A percentile compares a stretch with the other conserved stretches of the same genome.
Evolutionary conservation across 2,113 vertebrate species (phyloP).

Genomic region (Montifringilla adamsi): DNA sequence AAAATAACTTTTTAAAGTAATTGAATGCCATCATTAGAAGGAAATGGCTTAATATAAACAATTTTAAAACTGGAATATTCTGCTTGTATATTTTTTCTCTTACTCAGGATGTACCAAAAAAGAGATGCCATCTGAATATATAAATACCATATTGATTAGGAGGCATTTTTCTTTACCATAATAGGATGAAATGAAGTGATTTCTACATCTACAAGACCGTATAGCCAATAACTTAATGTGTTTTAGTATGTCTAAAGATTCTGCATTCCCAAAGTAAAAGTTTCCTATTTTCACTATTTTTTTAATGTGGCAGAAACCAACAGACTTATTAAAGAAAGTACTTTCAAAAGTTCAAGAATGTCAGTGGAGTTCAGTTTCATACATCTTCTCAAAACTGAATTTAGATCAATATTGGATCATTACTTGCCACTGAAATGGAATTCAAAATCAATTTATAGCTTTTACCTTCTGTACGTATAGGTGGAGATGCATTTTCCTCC

Average conservation of each 20-base stretch:
- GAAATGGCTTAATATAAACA: not conserved
- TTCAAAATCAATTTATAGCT: not conserved
- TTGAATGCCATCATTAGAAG: not conserved
- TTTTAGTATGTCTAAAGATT: not conserved
- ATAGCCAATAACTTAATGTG: not conserved
- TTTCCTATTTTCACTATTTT: not conserved
- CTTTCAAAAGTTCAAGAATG: not conserved
- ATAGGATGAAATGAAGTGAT: not conserved
- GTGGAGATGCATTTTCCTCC: not conserved
- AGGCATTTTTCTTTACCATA: constrained; percentile 14
- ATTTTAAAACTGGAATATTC: not conserved
- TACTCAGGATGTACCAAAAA: not conserved
- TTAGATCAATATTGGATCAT: not conserved
- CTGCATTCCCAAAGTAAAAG: not conserved
- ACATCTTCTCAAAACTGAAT: not conserved
- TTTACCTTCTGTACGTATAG: not conserved
- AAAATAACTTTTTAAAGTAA: not conserved
- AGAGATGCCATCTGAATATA: not conserved
- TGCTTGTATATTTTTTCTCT: not conserved
- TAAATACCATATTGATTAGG: not conserved
- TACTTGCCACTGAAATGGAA: not conserved
- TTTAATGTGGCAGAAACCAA: not conserved
- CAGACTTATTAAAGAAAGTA: not conserved
- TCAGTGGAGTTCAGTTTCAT: not conserved
- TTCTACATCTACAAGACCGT: not conserved